Evolutionary conservation across 1,140 invertebrate genomes (phyloP), one percentile per base, ranked within the genome.

Genomic region (Halyomorpha halys): DNA sequence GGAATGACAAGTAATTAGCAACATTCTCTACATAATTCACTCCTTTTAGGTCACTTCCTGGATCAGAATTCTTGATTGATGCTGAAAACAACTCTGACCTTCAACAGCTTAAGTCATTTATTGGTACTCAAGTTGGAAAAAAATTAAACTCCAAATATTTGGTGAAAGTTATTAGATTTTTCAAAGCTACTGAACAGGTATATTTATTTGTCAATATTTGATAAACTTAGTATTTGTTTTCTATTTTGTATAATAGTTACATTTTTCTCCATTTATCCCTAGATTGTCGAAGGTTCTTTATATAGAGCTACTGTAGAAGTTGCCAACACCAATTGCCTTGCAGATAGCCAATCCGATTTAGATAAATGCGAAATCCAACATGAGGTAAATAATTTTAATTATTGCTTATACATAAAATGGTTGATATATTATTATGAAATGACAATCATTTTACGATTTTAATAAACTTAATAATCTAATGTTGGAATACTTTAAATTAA

Each of bases 181-280:
- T 49, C 16, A 49, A 49, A 49, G 47, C 47, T 49, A 19, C 47
- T 19, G 21, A 49, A 8, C 47, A 49, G 47, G 47, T 49, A 49
- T 8, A 13, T 18, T 1, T 21, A 49, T 49, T 13, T 11, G 6
- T 49, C 16, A 18, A 6, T 21, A 19, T 18, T 19, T 18, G 9
- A 8, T 18, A 49, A 49, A 14, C 5, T 1, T 18, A 39, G 6
- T 2, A 19, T 49, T 49, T 49, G 1, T 49, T 49, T 49, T 4
- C n/a, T 18, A 19, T n/a, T 21, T 49, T 18, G 1, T 19, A 49
- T n/a, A 21, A 49, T 49, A n/a, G 2, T 19, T 49, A 13, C 6
- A 49, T 49, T 11, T 49, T 11, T 49, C n/a, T 39, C 6, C 6
- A 11, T 39, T 39, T 39, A 6, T 39, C 6, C 11, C 11, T 39